Evolutionary conservation across 2,113 vertebrate species (phyloP), one percentile per base, ranked within the genome.

Genomic region (Callithrix jacchus): DNA sequence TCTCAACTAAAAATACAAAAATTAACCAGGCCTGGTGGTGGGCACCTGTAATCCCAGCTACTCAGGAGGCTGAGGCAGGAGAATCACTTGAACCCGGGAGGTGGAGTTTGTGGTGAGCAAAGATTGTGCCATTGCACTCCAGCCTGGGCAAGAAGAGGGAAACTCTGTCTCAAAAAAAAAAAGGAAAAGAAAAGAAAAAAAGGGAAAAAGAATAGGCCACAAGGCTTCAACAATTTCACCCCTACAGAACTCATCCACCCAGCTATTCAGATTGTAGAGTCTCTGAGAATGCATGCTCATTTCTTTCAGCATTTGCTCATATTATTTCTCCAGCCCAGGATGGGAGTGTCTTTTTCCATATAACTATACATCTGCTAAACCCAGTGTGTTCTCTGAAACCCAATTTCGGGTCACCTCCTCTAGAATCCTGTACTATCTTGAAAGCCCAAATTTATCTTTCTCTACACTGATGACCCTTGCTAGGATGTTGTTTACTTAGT

Each of bases 371-470:
- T 66, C 71, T 37, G 37, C 40, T 32, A 83, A 82, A 58, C n/a
- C 30, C 79, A 25, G 7, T 7, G 27, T 37, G 20, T n/a, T 35
- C 35, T 81, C 10, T 40, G 66, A 86, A 81, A 85, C n/a, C 37
- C 47, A 90, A 17, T 2, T 73, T 56, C 76, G 54, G 47, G 37
- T 30, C 11, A 66, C 6, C 12, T 40, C 52, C 17, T 40, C 18
- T 74, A 68, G 16, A 68, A 40, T 37, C 21, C 45, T 68, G 14
- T 8, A 64, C 16, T 32, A 89, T 12, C 47, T 21, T 37, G 7
- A 95, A 93, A 92, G 82, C 23, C 86, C 93, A 88, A 90, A n/a
- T 68, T 77, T 42, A 93, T 18, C 54, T 95, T 95, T 81, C 45
- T 70, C 16, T 90, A 42, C 1, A 93, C 32, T n/a, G 27, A 91